Evolutionary conservation across 2,888 invertebrate genomes (phyloP).

Genomic region (Thera britannica): DNA sequence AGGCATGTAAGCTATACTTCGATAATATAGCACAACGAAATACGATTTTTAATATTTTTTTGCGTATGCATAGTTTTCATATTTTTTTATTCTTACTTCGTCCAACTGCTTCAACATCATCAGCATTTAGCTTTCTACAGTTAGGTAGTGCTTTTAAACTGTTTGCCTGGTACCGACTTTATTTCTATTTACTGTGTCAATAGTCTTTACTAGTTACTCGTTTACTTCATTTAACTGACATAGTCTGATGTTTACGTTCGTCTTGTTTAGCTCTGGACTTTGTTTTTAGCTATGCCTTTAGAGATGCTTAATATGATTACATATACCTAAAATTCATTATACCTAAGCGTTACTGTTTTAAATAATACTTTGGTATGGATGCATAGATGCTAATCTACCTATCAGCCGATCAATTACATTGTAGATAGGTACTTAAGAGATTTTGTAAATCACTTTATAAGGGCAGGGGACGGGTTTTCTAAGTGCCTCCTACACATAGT

Average conservation of each 20-base stretch:
- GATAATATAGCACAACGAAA: no score
- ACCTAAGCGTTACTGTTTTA: neutral
- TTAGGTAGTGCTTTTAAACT: slow-evolving; percentile 32
- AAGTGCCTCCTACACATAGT: slow-evolving; percentile 72
- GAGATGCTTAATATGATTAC: neutral
- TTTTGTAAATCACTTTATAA: slow-evolving; percentile 64
- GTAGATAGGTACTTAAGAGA: slow-evolving; percentile 1
- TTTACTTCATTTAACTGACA: slow-evolving; percentile 23
- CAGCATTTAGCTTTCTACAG: slow-evolving; percentile 28
- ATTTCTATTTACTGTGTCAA: slow-evolving; percentile 31
- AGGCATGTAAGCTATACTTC: no score
- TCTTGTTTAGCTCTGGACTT: slow-evolving; percentile 6
- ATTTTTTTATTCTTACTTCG: neutral
- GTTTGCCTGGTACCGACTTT: slow-evolving; percentile 24
- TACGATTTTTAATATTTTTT: no score
- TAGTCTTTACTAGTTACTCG: slow-evolving; percentile 25
- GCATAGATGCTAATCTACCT: neutral
- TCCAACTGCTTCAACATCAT: slow-evolving; percentile 9
- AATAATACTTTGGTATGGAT: neutral
- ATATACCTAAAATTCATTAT: no score
- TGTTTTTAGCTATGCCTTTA: neutral
- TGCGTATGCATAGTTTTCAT: neutral
- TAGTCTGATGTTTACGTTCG: slow-evolving; percentile 19
- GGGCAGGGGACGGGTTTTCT: slow-evolving; percentile 66
- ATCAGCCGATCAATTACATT: slow-evolving; percentile 19